Percentiles rank a stretch among this genome's conserved stretches.
Evolutionary conservation across 2,888 invertebrate genomes (phyloP).

Genomic region (Cyclophora punctaria): DNA sequence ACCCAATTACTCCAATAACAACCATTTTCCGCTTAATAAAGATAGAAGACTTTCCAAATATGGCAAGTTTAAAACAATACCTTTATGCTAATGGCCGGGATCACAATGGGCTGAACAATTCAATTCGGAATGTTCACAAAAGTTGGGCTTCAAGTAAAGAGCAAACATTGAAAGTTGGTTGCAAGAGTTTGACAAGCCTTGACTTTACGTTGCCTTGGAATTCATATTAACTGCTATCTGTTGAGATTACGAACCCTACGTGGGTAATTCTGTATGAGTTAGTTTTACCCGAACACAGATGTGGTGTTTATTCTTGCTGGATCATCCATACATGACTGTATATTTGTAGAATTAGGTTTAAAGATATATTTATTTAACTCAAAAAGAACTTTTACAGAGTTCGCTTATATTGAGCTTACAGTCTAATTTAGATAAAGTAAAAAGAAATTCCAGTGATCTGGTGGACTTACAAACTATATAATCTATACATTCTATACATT

Average conservation of each 20-base stretch:
- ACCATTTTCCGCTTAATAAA: no score
- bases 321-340: no score
- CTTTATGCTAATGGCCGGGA: conserved; percentile 22
- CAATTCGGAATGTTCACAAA: conserved; percentile 28
- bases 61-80: conserved; percentile 19
- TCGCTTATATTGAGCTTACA: no score
- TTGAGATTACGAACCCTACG: conserved; percentile 42
- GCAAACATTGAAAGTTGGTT: conserved; percentile 34
- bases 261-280: conserved; percentile 48
- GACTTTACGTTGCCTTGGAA: conserved; percentile 35
- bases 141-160: conserved; percentile 21
- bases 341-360: no score
- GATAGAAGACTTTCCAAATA: conserved; percentile 1
- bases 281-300: conserved; percentile 32
- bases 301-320: not conserved
- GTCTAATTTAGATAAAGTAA: no score
- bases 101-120: conserved; percentile 31
- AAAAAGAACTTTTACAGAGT: no score
- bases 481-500: no score
- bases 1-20: no score
- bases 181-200: conserved; percentile 34
- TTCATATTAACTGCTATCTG: conserved; percentile 49
- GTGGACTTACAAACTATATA: no score
- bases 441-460: no score
- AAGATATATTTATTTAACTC: no score